A percentile compares a stretch with the other conserved stretches of the same genome.
These are phyloP conservation scores for Neosilurus mollespiculum DNA, from an alignment of 2,797 vertebrate genomes.

Conservation along the genomic window DNA sequence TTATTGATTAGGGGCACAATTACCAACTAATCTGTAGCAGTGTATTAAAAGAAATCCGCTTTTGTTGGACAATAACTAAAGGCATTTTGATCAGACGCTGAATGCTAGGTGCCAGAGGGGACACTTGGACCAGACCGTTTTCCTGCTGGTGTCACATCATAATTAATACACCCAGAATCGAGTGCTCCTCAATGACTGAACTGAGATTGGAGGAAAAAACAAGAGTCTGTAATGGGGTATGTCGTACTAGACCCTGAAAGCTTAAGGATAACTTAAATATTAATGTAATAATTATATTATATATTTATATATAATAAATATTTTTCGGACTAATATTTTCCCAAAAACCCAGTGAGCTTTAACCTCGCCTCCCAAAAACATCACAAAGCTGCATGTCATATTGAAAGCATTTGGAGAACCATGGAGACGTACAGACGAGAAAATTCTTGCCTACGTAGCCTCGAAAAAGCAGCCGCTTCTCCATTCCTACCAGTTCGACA, in stretches of 20 bases:
- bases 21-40: slow-evolving; percentile 81
- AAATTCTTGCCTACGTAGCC: slow-evolving; percentile 66
- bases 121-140: slow-evolving; percentile 58
- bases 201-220: slow-evolving; percentile 68
- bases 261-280: neutral
- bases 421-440: slow-evolving; percentile 51
- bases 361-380: slow-evolving; percentile 1
- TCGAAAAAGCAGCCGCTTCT: slow-evolving; percentile 65
- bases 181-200: slow-evolving; percentile 72
- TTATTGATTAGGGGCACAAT: slow-evolving; percentile 88
- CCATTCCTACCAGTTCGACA: slow-evolving; percentile 74
- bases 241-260: neutral
- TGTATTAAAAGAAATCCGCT: slow-evolving; percentile 82
- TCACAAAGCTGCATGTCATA: neutral
- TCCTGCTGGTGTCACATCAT: slow-evolving; percentile 68
- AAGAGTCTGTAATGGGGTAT: slow-evolving; percentile 46
- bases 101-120: slow-evolving; percentile 74
- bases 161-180: slow-evolving; percentile 75
- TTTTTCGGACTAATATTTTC: neutral
- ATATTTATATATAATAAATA: neutral
- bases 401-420: slow-evolving; percentile 38
- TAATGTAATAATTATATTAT: neutral
- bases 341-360: neutral
- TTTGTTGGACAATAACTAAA: slow-evolving; percentile 87
- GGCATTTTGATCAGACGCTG: slow-evolving; percentile 77